These are phyloP conservation scores for Platycheirus rosarum DNA, from an alignment of 2,888 invertebrate genomes.

Conservation along the genomic window DNA sequence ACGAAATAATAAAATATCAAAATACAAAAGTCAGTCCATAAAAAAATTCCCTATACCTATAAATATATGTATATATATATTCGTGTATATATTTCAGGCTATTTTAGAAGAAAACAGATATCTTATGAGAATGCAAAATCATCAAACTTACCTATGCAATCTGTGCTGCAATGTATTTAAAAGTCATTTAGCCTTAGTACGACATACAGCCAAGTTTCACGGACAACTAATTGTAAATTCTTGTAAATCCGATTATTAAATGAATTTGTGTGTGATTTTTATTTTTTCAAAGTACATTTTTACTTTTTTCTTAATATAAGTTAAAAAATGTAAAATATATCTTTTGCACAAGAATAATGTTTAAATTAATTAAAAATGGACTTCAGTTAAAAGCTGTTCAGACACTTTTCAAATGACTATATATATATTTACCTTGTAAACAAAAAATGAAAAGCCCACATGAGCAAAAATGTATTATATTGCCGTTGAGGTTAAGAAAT, in stretches of 20 bases:
- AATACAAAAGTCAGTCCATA: constrained; percentile 49
- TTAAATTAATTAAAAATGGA: neutral
- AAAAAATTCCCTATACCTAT: constrained; percentile 32
- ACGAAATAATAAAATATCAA: constrained; percentile 10
- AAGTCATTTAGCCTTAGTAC: constrained; percentile 76
- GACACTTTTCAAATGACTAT: neutral
- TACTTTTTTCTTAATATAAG: constrained; percentile 23
- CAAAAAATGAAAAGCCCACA: neutral
- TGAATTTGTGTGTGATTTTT: constrained; percentile 43
- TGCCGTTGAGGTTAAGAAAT: neutral
- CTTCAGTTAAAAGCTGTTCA: constrained; percentile 25
- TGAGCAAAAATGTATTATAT: neutral
- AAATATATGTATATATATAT: constrained; percentile 47
- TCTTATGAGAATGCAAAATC: constrained; percentile 76
- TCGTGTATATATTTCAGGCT: constrained; percentile 73
- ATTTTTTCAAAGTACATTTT: constrained; percentile 25
- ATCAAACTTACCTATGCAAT: constrained; percentile 76
- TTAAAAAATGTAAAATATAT: constrained; percentile 13
- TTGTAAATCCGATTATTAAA: constrained; percentile 60
- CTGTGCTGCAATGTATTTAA: constrained; percentile 76
- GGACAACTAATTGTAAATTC: constrained; percentile 75
- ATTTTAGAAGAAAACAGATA: constrained; percentile 76
- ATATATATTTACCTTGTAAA: neutral
- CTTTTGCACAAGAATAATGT: constrained; percentile 24
- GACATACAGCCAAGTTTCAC: constrained; percentile 76